These are phyloP conservation scores for Phenganax stokvisi DNA, from an alignment of 92 coral and sea anemone species.

Conservation along the genomic window DNA sequence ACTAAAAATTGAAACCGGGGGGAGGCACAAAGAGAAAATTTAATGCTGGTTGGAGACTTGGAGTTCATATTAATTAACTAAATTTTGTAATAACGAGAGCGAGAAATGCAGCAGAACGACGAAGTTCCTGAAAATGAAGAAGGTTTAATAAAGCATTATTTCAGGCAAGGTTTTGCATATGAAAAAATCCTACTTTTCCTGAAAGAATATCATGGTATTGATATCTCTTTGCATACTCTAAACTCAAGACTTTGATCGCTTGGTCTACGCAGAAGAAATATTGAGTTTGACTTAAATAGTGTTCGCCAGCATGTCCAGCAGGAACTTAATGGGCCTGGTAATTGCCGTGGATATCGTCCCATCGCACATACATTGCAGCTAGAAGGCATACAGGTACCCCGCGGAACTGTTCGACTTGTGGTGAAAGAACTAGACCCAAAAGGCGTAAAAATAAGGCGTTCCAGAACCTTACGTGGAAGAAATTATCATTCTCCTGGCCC, in stretches of 20 bases:
- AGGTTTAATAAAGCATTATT: constrained; percentile 4
- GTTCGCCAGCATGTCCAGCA: constrained; percentile 29
- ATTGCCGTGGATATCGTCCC: constrained; percentile 11
- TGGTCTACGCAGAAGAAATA: constrained; percentile 36
- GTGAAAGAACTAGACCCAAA: constrained; percentile 33
- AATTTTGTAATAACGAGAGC: too few species aligned
- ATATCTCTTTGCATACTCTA: constrained; percentile 24
- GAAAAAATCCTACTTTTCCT: constrained; percentile 16
- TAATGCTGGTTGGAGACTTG: too few species aligned
- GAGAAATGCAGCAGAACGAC: too few species aligned
- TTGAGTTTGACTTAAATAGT: constrained; percentile 28
- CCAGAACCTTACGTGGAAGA: not conserved
- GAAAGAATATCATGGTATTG: constrained; percentile 24
- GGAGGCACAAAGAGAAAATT: too few species aligned
- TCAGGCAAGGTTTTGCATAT: constrained; percentile 24
- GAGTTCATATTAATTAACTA: too few species aligned
- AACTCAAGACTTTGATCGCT: constrained; percentile 19
- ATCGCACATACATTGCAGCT: constrained; percentile 26
- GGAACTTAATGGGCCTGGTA: constrained; percentile 33
- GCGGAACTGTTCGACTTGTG: not conserved
- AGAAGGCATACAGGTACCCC: constrained; percentile 27
- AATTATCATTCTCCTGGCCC: constrained; percentile 23
- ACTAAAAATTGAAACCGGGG: too few species aligned
- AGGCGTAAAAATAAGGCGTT: constrained; percentile 29
- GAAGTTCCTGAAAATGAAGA: constrained; percentile 1